These are phyloP conservation scores for Myotis davidii DNA, from an alignment of 2,113 vertebrate species.

Conservation along the genomic window DNA sequence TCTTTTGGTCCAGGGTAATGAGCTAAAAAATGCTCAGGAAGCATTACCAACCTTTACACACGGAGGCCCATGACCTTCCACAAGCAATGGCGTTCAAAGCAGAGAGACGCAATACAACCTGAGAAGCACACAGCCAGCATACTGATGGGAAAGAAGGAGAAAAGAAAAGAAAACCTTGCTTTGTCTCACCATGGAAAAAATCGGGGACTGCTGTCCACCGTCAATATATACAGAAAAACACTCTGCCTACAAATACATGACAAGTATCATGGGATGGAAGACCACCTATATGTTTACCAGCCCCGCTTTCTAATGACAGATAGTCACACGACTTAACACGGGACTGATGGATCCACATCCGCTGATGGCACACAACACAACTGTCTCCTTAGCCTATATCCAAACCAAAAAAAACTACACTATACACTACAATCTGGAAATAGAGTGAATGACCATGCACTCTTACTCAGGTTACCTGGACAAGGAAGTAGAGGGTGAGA, in stretches of 20 bases:
- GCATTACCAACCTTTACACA: constrained; percentile 49
- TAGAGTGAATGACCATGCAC: neutral
- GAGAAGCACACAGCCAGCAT: constrained; percentile 16
- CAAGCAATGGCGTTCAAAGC: constrained; percentile 41
- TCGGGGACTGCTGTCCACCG: neutral
- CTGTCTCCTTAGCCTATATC: neutral
- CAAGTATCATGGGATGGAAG: neutral
- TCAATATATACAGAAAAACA: neutral
- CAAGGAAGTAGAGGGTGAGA: neutral
- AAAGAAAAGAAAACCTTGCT: neutral
- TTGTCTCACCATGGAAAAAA: neutral
- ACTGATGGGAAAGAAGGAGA: neutral
- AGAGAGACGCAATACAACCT: neutral
- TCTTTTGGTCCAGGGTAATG: constrained; percentile 48
- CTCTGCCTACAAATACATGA: neutral
- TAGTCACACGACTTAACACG: neutral
- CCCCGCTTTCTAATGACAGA: neutral
- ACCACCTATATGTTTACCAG: neutral
- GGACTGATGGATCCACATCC: neutral
- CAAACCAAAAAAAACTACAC: neutral
- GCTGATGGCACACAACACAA: neutral
- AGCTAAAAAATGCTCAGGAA: constrained; percentile 60
- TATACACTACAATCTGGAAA: neutral
- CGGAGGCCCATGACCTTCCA: constrained; percentile 56
- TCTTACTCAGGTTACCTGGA: neutral